These are phyloP conservation scores for Callochromis pleurospilus DNA, from an alignment of 2,113 vertebrate genomes.

Conservation along the genomic window DNA sequence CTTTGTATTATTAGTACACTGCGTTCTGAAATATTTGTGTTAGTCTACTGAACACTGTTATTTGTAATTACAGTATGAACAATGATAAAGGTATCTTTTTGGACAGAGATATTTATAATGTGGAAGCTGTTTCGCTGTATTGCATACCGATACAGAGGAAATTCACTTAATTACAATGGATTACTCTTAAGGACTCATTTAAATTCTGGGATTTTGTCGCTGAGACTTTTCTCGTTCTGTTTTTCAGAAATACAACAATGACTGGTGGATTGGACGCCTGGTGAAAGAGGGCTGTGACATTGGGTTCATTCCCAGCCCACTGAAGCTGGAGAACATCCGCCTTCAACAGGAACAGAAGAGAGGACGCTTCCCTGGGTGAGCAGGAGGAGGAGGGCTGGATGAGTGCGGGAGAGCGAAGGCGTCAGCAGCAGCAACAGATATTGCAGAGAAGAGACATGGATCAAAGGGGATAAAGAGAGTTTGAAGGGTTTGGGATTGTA, in stretches of 20 bases:
- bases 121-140: not conserved
- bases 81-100: not conserved
- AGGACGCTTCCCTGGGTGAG: constrained; percentile 92
- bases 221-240: not conserved
- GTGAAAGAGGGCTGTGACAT: constrained; percentile 98
- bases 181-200: not conserved
- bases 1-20: not conserved
- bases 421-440: not conserved
- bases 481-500: not conserved
- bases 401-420: not conserved
- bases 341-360: constrained; percentile 94
- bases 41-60: not conserved
- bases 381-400: not conserved
- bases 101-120: not conserved
- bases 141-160: accelerated
- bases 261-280: constrained; percentile 98
- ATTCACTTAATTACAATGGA: not conserved
- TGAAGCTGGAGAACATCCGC: constrained; percentile 90
- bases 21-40: not conserved
- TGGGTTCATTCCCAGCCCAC: constrained; percentile 94
- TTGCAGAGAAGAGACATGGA: not conserved
- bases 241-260: constrained; percentile 94
- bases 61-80: not conserved
- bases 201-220: not conserved
- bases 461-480: not conserved